phyloP scores from a whole-genome alignment of 2,888 invertebrate genomes.

The Drosophila aldrichi region DNA sequence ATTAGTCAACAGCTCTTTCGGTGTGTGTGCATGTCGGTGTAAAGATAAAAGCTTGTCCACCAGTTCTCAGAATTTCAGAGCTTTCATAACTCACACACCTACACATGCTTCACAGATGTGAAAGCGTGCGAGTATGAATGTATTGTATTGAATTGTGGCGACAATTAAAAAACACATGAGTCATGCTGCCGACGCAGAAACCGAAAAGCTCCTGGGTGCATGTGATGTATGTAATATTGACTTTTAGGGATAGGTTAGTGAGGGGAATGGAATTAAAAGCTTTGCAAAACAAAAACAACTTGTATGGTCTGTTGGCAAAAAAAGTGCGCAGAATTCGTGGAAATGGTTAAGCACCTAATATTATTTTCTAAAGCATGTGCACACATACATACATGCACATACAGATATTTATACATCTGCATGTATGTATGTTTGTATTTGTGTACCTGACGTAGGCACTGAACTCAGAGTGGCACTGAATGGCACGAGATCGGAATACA shows the following conservation, averaged over 20 bases:
- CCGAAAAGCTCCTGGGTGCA: conserved; percentile 40
- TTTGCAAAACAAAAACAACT: conserved; percentile 35
- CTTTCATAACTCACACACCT: conserved; percentile 41
- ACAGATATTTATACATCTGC: neutral
- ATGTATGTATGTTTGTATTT: neutral
- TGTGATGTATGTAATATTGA: conserved; percentile 61
- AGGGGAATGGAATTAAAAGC: conserved; percentile 20
- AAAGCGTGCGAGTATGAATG: neutral
- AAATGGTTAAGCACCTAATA: conserved; percentile 43
- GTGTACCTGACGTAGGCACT: conserved; percentile 36
- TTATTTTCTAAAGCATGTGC: neutral
- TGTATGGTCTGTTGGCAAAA: conserved; percentile 26
- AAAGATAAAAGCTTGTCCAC: conserved; percentile 62
- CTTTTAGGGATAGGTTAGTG: conserved; percentile 27
- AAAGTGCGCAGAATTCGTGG: conserved; percentile 57
- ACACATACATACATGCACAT: neutral
- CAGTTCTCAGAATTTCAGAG: conserved; percentile 45
- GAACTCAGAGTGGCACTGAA: conserved; percentile 49
- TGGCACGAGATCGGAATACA: conserved; percentile 65
- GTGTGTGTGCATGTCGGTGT: conserved; percentile 27
- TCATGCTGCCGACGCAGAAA: conserved; percentile 63
- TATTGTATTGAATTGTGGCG: conserved; percentile 12
- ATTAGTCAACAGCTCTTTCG: conserved; percentile 28
- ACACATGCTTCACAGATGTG: neutral
- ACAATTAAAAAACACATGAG: conserved; percentile 63